Percentiles rank a stretch among this genome's conserved stretches.
phyloP scores from a whole-genome alignment of 1,140 invertebrate genomes.

The Heliconius nattereri region DNA sequence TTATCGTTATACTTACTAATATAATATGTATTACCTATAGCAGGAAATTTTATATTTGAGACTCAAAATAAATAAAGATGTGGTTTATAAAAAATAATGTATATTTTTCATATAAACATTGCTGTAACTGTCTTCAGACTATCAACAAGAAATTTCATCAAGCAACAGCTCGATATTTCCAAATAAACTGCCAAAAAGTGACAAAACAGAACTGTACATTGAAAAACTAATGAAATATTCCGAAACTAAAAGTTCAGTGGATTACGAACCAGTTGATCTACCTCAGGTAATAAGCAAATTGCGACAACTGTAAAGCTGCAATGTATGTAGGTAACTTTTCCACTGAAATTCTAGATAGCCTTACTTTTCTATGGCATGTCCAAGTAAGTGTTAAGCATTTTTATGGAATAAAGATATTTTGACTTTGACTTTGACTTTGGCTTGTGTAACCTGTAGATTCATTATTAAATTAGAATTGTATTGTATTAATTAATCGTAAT shows the following conservation, averaged over 20 bases:
- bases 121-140: conserved; percentile 40
- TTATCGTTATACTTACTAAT: neutral
- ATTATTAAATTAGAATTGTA: neutral
- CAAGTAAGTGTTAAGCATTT: too few relatives aligned
- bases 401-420: too few relatives aligned
- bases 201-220: conserved; percentile 51
- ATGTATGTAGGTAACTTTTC: neutral
- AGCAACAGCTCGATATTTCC: conserved; percentile 30
- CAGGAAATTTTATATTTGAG: too few relatives aligned
- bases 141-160: conserved; percentile 37
- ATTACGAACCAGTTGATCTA: conserved; percentile 7
- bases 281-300: conserved; percentile 15
- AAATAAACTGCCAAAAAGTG: conserved; percentile 44
- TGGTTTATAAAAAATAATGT: too few relatives aligned
- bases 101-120: too few relatives aligned
- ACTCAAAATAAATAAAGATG: too few relatives aligned
- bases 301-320: neutral
- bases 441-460: neutral
- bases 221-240: conserved; percentile 55
- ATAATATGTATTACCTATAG: too few relatives aligned
- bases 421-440: too few relatives aligned
- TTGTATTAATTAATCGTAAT: too few relatives aligned
- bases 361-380: too few relatives aligned
- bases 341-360: neutral
- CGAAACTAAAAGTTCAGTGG: conserved; percentile 12